Conservation (phyloP, 2,113 vertebrate species). For the Tautogolabrus adspersus region DNA sequence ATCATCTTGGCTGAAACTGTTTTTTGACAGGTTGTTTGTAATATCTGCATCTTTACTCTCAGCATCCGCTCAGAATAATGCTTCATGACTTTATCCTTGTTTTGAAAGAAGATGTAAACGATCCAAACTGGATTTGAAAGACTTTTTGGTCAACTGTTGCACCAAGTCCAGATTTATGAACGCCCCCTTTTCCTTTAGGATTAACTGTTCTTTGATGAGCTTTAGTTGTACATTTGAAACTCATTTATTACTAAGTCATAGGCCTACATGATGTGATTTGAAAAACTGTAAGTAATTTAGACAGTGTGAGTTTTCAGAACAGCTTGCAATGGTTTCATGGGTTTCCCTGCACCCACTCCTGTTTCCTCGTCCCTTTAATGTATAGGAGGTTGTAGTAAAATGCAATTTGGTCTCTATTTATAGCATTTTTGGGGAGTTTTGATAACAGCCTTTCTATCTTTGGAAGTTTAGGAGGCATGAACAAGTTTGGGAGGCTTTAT, state of each 20-base stretch:
- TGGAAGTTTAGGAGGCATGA: background rate
- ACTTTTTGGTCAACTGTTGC: slow-evolving; percentile 31
- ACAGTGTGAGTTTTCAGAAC: background rate
- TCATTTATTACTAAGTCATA: background rate
- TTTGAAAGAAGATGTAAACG: background rate
- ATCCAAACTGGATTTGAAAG: background rate
- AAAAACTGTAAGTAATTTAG: background rate
- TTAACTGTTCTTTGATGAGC: background rate
- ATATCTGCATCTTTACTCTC: slow-evolving; percentile 8
- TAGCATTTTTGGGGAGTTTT: background rate
- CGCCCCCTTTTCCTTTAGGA: background rate
- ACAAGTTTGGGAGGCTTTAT: background rate
- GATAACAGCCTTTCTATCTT: background rate
- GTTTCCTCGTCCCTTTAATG: background rate
- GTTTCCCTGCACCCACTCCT: background rate
- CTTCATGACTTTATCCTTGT: background rate
- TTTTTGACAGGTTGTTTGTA: background rate
- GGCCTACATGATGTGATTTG: background rate
- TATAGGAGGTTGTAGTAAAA: background rate
- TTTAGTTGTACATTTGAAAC: background rate
- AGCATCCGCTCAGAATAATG: background rate
- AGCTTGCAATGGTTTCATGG: background rate
- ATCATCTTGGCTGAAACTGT: background rate
- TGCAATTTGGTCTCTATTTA: background rate
- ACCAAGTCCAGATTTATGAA: background rate